Percentiles rank a stretch among this genome's conserved stretches.
Evolutionary conservation across 2,797 vertebrate species (phyloP).

Genomic region (Enteromius afrohamiltoni): DNA sequence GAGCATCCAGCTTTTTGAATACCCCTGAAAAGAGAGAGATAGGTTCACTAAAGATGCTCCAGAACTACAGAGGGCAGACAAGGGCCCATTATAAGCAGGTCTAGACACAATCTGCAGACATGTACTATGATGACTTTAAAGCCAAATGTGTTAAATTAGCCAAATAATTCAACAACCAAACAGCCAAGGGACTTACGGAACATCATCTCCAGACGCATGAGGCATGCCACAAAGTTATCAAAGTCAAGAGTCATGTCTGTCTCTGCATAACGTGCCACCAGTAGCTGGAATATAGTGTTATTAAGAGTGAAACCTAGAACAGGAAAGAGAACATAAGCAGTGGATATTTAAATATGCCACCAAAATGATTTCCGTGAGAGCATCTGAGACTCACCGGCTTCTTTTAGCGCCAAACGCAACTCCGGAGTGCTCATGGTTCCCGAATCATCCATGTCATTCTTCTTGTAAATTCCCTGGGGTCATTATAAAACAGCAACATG

Average conservation of each 20-base stretch:
- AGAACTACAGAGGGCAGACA: neutral
- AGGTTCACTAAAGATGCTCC: neutral
- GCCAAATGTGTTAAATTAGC: neutral
- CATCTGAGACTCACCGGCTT: constrained; percentile 77
- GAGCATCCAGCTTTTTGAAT: constrained; percentile 71
- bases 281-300: constrained; percentile 72
- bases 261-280: constrained; percentile 66
- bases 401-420: constrained; percentile 83
- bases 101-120: neutral
- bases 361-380: neutral
- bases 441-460: constrained; percentile 83
- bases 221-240: constrained; percentile 75
- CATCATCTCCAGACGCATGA: constrained; percentile 78
- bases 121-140: neutral
- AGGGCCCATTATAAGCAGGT: neutral
- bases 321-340: neutral
- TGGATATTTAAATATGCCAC: neutral
- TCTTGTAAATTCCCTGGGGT: constrained; percentile 82
- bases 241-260: constrained; percentile 73
- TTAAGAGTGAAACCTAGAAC: constrained; percentile 76
- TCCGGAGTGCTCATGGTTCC: constrained; percentile 89
- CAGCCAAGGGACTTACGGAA: constrained; percentile 74
- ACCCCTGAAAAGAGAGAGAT: constrained; percentile 63
- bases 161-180: neutral
- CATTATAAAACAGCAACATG: neutral